Evolutionary conservation across 2,113 vertebrate species (phyloP), one percentile per base, ranked within the genome.

Genomic region (Astatotilapia flaviijosephi): DNA sequence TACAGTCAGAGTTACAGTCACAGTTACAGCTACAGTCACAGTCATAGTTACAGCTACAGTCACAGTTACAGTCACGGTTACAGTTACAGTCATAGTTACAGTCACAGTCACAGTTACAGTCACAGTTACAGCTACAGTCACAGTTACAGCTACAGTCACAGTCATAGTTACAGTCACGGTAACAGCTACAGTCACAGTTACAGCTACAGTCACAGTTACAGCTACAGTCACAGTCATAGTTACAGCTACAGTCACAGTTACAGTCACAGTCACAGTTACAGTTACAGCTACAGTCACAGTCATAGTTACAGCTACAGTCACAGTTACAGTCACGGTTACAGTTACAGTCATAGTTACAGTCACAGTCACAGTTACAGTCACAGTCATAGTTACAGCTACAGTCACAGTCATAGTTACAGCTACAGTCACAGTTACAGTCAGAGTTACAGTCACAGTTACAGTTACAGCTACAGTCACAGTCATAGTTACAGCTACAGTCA

Each of bases 361-460:
- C 0, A 42, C 0, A 11, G 12, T 1, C 0, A 49, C 2, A 10
- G 1, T 0, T 0, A 53, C 1, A n/a, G 1, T 0, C 0, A 21
- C 0, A 51, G 5, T 0, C 0, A n/a, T 1, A 21, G 3, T 0
- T 0, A n/a, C 2, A 5, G 1, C 0, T 0, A 9, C 2, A 33
- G 17, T 0, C 0, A 49, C 0, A 19, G 7, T 0, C 0, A 49
- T 2, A 2, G 1, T 0, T 0, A 9, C 7, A 19, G 3, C 1
- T 0, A 49, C 0, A 49, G 7, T 0, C 0, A 49, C 2, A 17
- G 4, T 0, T 0, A 17, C 0, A 49, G 4, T 0, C 0, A 19
- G 0, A 9, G 3, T 0, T 0, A 51, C 1, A n/a, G 5, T 0
- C 0, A 40, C 37, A 40, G 5, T 0, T 0, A 26, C 3, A 7